Evolutionary conservation across 2,797 vertebrate species (phyloP).

Genomic region (Sphaeramia orbicularis): DNA sequence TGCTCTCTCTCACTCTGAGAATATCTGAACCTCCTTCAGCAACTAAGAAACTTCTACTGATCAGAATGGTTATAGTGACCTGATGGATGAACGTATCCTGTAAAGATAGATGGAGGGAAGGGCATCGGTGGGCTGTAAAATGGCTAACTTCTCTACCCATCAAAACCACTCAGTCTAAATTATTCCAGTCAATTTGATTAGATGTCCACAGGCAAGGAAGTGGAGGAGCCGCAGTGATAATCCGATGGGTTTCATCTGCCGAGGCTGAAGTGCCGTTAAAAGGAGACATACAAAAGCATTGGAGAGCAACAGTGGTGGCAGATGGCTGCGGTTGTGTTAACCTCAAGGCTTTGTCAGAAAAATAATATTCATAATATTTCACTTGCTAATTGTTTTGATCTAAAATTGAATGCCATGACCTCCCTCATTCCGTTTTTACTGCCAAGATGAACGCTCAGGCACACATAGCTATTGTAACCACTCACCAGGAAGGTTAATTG

Average conservation of each 20-base stretch:
- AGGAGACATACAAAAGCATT: slow-evolving; percentile 35
- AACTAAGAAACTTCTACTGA: slow-evolving; percentile 51
- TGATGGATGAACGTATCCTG: slow-evolving; percentile 27
- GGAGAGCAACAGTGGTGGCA: slow-evolving; percentile 52
- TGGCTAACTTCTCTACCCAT: slow-evolving; percentile 34
- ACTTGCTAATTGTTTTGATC: slow-evolving; percentile 79
- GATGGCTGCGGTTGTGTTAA: slow-evolving; percentile 69
- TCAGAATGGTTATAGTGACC: slow-evolving; percentile 21
- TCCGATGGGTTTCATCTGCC: slow-evolving; percentile 54
- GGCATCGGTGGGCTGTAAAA: slow-evolving; percentile 16
- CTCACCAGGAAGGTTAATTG: slow-evolving; percentile 41
- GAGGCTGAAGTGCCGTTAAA: slow-evolving; percentile 50
- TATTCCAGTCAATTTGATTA: slow-evolving; percentile 63
- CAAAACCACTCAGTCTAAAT: slow-evolving; percentile 53
- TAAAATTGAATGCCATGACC: slow-evolving; percentile 70
- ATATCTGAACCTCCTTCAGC: slow-evolving; percentile 46
- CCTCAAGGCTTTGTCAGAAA: slow-evolving; percentile 64
- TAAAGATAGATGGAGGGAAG: slow-evolving; percentile 29
- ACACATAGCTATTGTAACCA: slow-evolving; percentile 15
- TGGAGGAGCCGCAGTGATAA: slow-evolving; percentile 49
- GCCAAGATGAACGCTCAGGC: slow-evolving; percentile 43
- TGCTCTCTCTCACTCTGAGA: slow-evolving; percentile 47
- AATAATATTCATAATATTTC: slow-evolving; percentile 64
- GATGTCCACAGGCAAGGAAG: slow-evolving; percentile 64
- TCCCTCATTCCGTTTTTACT: slow-evolving; percentile 39